These are phyloP conservation scores for Brachypodius melanocephalos DNA, from an alignment of 2,113 vertebrate species.

Conservation along the genomic window DNA sequence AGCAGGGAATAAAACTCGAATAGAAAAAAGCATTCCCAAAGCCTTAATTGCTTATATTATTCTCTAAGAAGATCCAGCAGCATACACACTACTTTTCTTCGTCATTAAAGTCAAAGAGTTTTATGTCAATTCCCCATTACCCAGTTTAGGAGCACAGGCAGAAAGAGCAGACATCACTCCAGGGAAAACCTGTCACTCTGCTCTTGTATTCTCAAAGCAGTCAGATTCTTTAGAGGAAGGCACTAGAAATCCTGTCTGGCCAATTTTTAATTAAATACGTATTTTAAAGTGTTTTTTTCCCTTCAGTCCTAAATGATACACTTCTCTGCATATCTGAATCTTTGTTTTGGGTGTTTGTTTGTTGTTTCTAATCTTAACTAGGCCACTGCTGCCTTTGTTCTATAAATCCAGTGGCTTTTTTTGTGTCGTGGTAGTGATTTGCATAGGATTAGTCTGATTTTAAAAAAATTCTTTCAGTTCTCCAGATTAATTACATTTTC, in stretches of 20 bases:
- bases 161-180: conserved; percentile 51
- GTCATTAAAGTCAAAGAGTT: not conserved
- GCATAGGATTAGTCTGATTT: not conserved
- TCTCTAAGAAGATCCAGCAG: not conserved
- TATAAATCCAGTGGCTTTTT: not conserved
- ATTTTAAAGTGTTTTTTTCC: not conserved
- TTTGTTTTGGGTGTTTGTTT: not conserved
- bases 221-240: not conserved
- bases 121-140: conserved; percentile 21
- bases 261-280: not conserved
- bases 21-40: not conserved
- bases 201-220: not conserved
- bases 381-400: not conserved
- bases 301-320: not conserved
- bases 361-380: not conserved
- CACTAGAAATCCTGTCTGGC: not conserved
- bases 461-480: not conserved
- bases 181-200: conserved; percentile 40
- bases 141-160: not conserved
- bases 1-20: not conserved
- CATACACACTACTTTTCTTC: not conserved
- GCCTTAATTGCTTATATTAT: not conserved
- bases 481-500: not conserved
- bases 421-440: not conserved
- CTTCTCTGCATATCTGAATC: not conserved